Percentiles rank a stretch among this genome's conserved stretches.
Evolutionary conservation across 2,888 invertebrate genomes (phyloP).

Genomic region (Phaedon cochleariae): DNA sequence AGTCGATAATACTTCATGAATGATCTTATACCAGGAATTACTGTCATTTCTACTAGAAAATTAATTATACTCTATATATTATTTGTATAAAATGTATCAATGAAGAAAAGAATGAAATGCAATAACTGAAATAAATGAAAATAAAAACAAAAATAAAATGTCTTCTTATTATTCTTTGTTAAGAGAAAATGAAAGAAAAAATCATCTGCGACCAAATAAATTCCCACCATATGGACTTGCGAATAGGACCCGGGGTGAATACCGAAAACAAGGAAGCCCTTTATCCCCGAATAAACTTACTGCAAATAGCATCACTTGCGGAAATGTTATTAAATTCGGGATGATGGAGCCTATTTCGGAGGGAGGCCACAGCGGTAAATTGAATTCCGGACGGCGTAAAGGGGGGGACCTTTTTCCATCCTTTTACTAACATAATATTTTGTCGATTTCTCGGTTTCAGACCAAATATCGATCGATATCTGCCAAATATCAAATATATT

Average conservation of each 20-base stretch:
- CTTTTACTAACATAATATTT: conserved; percentile 22
- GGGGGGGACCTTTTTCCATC: conserved; percentile 24
- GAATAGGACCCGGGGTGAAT: background rate
- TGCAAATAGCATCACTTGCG: conserved; percentile 16
- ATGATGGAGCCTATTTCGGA: conserved; percentile 22
- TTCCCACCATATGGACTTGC: background rate
- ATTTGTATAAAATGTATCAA: too few relatives aligned
- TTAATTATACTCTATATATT: too few relatives aligned
- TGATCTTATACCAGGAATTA: too few relatives aligned
- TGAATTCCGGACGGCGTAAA: conserved; percentile 16
- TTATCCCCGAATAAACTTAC: conserved; percentile 8
- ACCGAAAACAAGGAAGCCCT: background rate
- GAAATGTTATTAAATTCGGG: conserved; percentile 25
- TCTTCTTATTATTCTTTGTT: too few relatives aligned
- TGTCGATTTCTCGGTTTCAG: background rate
- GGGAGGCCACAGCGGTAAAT: conserved; percentile 20
- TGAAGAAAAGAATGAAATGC: too few relatives aligned
- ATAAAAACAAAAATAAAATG: too few relatives aligned
- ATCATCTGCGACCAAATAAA: background rate
- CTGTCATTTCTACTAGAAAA: too few relatives aligned
- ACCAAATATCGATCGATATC: background rate
- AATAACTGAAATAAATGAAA: too few relatives aligned
- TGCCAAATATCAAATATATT: too few relatives aligned
- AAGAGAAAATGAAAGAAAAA: too few relatives aligned
- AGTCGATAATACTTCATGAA: too few relatives aligned